phyloP scores from a whole-genome alignment of 2,888 invertebrate genomes.

The Acanthosepion pharaonis region DNA sequence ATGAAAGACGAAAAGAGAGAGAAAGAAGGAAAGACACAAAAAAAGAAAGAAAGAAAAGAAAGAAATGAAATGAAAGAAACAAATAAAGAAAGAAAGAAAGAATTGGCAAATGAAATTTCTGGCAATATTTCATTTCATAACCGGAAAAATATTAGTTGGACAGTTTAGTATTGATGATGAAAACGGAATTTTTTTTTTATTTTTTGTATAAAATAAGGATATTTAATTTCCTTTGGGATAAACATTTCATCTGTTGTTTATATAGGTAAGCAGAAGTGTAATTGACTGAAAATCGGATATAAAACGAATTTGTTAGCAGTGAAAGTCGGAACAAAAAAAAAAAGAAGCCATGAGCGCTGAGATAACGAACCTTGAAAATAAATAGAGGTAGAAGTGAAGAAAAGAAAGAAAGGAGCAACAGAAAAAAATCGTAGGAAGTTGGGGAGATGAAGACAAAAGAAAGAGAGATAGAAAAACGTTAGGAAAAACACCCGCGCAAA shows the following conservation, averaged over 20 bases:
- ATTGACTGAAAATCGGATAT: neutral
- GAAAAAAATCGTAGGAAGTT: too few relatives aligned
- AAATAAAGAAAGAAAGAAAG: neutral
- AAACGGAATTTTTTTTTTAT: neutral
- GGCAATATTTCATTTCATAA: neutral
- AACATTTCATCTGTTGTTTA: neutral
- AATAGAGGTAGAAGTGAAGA: neutral
- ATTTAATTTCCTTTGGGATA: neutral
- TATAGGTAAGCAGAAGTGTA: neutral
- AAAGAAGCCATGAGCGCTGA: neutral
- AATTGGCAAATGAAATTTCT: neutral
- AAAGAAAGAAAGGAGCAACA: too few relatives aligned
- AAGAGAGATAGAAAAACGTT: too few relatives aligned
- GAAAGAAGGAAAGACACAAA: too few relatives aligned
- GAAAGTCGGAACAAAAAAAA: neutral
- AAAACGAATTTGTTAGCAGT: neutral
- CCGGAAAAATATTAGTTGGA: neutral
- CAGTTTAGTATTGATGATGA: neutral
- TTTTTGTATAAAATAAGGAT: neutral
- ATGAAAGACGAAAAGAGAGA: neutral
- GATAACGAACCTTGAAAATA: neutral
- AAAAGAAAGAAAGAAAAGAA: neutral
- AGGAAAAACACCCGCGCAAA: too few relatives aligned
- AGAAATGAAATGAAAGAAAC: neutral
- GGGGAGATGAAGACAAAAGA: too few relatives aligned